Evolutionary conservation across 2,797 vertebrate species (phyloP).

Genomic region (Periparus ater): DNA sequence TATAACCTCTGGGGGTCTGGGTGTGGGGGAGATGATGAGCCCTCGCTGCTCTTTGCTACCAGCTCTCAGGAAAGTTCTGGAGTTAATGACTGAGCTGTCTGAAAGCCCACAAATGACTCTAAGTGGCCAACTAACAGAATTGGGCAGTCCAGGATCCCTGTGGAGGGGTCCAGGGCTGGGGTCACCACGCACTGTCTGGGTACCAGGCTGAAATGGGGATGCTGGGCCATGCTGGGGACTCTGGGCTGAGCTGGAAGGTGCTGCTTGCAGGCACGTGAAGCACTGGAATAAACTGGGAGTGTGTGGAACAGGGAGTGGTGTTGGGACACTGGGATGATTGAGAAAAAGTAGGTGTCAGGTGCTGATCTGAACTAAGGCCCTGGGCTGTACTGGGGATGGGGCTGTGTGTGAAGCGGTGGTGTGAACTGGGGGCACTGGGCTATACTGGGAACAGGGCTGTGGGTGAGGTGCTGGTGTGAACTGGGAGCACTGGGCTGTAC

Average conservation of each 20-base stretch:
- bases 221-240: neutral
- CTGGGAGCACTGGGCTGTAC: neutral
- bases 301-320: neutral
- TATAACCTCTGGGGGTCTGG: accelerated
- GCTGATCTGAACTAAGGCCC: accelerated
- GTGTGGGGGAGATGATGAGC: accelerated
- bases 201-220: accelerated
- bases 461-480: neutral
- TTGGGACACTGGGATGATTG: neutral
- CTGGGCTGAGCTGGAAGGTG: neutral
- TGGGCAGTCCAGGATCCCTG: neutral
- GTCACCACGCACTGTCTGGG: accelerated
- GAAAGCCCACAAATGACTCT: neutral
- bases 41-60: accelerated
- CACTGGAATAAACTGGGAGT: neutral
- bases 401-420: neutral
- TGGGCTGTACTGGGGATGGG: accelerated
- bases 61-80: neutral
- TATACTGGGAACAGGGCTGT: neutral
- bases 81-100: too few species aligned
- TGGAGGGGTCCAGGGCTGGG: neutral
- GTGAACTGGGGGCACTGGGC: neutral
- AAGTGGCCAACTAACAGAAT: neutral
- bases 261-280: neutral
- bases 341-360: accelerated